Conservation (phyloP, 1,140 invertebrate genomes). For the Calycopis cecrops region DNA sequence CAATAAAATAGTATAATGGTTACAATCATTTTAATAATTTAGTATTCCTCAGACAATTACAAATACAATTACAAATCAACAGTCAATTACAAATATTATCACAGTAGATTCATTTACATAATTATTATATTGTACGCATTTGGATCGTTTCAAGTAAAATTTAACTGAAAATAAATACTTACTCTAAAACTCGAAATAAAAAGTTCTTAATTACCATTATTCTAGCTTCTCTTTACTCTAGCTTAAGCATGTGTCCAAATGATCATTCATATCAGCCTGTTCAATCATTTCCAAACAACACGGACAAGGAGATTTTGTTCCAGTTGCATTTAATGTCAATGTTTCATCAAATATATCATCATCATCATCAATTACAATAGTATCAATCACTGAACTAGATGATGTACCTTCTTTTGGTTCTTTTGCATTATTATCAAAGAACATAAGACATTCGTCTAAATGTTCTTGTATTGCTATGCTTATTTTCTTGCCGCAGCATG, state of each 20-base stretch:
- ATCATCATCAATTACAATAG: conserved; percentile 50
- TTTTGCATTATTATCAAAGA: conserved; percentile 44
- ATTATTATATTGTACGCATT: too few relatives aligned
- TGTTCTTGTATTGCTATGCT: conserved; percentile 75
- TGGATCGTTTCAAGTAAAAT: too few relatives aligned
- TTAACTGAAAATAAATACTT: too few relatives aligned
- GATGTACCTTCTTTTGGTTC: conserved; percentile 43
- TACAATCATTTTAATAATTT: too few relatives aligned
- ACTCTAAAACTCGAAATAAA: too few relatives aligned
- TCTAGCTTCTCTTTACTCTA: conserved; percentile 20
- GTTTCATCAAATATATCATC: conserved; percentile 54
- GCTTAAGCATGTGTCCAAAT: conserved; percentile 59
- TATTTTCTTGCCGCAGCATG: conserved; percentile 77
- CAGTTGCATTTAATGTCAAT: conserved; percentile 48
- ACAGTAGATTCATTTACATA: too few relatives aligned
- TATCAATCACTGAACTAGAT: conserved; percentile 33
- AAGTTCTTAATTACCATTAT: background rate
- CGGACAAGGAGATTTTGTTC: conserved; percentile 66
- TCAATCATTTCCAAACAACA: conserved; percentile 66
- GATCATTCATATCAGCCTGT: conserved; percentile 55
- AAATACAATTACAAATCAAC: too few relatives aligned
- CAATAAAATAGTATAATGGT: too few relatives aligned
- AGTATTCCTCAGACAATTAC: too few relatives aligned
- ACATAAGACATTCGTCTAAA: conserved; percentile 78
- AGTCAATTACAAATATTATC: too few relatives aligned